Percentiles rank a stretch among this genome's conserved stretches.
phyloP scores from a whole-genome alignment of 1,140 invertebrate genomes.

The Apis mellifera region Amel_HAv3.1 CM009941.2:10913501-10914000 shows the following conservation, averaged over 20 bases:
- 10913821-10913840: background rate
- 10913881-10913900: background rate
- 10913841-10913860: background rate
- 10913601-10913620: slow-evolving; percentile 70
- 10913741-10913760: background rate
- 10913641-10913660: slow-evolving; percentile 66
- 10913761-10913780: background rate
- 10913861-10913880: slow-evolving; percentile 22
- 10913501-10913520: slow-evolving; percentile 68
- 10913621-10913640: slow-evolving; percentile 68
- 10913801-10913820: too few species aligned
- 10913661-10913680: slow-evolving; percentile 39
- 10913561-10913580: slow-evolving; percentile 79
- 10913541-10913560: slow-evolving; percentile 58
- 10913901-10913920: slow-evolving; percentile 31
- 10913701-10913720: too few species aligned
- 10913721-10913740: too few species aligned
- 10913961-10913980: background rate
- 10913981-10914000: background rate
- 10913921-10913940: slow-evolving; percentile 16
- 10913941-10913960: background rate
- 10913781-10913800: background rate
- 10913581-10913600: slow-evolving; percentile 75
- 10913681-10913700: background rate
- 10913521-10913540: slow-evolving; percentile 59